These are phyloP conservation scores for Cosmia pyralina DNA, from an alignment of 2,888 invertebrate species.

Conservation along the genomic window DNA sequence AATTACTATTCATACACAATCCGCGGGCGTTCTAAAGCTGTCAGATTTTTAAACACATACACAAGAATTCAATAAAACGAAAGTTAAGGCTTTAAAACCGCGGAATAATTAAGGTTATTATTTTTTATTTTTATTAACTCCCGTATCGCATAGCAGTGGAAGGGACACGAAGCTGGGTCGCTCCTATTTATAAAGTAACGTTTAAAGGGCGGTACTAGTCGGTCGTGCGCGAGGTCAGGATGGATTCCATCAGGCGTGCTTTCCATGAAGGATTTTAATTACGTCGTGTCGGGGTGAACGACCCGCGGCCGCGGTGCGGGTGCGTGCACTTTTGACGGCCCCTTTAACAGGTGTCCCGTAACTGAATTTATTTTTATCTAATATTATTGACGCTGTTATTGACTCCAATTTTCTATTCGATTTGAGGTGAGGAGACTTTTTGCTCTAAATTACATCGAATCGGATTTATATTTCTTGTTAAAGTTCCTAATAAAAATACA, in stretches of 20 bases:
- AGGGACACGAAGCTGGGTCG: conserved; percentile 68
- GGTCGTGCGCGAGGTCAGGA: conserved; percentile 86
- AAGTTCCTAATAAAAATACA: conserved; percentile 11
- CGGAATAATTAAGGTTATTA: conserved; percentile 59
- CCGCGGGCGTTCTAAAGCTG: conserved; percentile 44
- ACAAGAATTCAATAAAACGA: conserved; percentile 49
- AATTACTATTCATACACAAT: conserved; percentile 51
- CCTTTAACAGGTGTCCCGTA: conserved; percentile 77
- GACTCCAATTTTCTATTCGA: conserved; percentile 28
- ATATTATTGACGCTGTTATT: conserved; percentile 42
- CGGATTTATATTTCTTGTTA: conserved; percentile 22
- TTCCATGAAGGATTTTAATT: conserved; percentile 90
- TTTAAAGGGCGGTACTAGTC: conserved; percentile 83
- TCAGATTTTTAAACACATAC: conserved; percentile 46
- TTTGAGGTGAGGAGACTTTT: conserved; percentile 31
- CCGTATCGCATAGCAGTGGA: conserved; percentile 58
- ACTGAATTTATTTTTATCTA: conserved; percentile 62
- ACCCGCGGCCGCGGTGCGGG: conserved; percentile 75
- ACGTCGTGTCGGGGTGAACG: conserved; percentile 84
- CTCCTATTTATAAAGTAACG: conserved; percentile 87
- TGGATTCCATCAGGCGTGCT: conserved; percentile 88
- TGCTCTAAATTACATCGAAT: conserved; percentile 19
- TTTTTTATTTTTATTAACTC: conserved; percentile 46
- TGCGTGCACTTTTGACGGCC: conserved; percentile 80
- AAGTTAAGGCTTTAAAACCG: conserved; percentile 39